These are phyloP conservation scores for Sinhomidia bicolor DNA, from an alignment of 2,888 invertebrate species.

Conservation along the genomic window DNA sequence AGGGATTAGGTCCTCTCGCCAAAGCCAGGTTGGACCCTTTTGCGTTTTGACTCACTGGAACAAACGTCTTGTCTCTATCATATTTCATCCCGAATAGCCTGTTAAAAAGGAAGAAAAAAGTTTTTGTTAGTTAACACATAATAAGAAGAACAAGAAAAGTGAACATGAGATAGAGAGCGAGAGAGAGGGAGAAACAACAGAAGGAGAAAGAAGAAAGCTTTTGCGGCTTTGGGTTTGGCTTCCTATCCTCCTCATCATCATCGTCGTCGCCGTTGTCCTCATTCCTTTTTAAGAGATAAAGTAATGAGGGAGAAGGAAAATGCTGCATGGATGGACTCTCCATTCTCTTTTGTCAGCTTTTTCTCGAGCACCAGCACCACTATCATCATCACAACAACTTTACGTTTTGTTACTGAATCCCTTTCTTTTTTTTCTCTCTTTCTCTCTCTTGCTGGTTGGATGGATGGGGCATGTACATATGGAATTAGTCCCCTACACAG, in stretches of 20 bases:
- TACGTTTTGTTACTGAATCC: not conserved
- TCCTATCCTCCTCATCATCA: not conserved
- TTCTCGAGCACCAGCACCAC: not conserved
- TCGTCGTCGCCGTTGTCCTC: not conserved
- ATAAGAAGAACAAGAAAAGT: constrained; percentile 15
- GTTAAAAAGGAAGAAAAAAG: constrained; percentile 60
- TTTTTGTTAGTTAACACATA: constrained; percentile 46
- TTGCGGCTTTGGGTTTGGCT: constrained; percentile 32
- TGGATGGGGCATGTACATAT: not conserved
- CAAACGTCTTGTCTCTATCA: constrained; percentile 74
- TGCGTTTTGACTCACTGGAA: constrained; percentile 73
- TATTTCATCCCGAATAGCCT: constrained; percentile 78
- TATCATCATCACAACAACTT: not conserved
- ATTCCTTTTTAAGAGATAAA: constrained; percentile 18
- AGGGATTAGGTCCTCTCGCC: constrained; percentile 79
- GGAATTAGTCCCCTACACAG: constrained; percentile 16
- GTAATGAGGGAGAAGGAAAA: constrained; percentile 43
- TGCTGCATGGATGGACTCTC: not conserved
- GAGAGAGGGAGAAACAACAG: not conserved
- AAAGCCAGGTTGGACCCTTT: constrained; percentile 77
- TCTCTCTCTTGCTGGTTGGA: not conserved
- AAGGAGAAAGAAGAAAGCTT: constrained; percentile 17
- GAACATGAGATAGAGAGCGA: constrained; percentile 24
- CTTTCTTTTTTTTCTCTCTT: no score
- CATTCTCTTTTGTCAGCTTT: constrained; percentile 38